Conservation (phyloP, 2,888 invertebrate species). For the Epistrophe grossulariae region DNA sequence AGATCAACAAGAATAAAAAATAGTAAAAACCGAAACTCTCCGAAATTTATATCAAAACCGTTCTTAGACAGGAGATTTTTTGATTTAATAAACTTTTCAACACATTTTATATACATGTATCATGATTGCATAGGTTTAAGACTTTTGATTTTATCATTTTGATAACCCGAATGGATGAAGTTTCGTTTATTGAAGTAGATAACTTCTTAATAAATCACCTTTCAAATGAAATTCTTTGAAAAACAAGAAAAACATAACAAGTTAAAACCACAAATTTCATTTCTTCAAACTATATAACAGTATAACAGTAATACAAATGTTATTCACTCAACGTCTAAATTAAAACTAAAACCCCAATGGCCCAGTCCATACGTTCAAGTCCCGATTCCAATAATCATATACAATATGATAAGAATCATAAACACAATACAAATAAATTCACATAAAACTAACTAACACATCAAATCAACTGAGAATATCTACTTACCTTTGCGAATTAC, state of each 20-base stretch:
- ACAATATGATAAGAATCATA: conserved; percentile 36
- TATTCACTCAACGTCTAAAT: conserved; percentile 40
- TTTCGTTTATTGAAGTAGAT: neutral
- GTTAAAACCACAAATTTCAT: conserved; percentile 24
- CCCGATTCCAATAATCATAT: neutral
- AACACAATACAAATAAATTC: conserved; percentile 17
- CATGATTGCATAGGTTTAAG: too few species aligned
- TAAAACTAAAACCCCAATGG: conserved; percentile 40
- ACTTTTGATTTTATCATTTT: too few species aligned
- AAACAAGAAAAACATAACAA: conserved; percentile 30
- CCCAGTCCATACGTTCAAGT: conserved; percentile 1
- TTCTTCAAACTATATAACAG: neutral
- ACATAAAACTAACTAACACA: conserved; percentile 10
- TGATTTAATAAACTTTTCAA: too few species aligned
- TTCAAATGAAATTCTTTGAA: conserved; percentile 20
- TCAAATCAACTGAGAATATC: conserved; percentile 15
- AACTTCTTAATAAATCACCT: conserved; percentile 29
- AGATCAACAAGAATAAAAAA: too few species aligned
- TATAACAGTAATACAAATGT: neutral
- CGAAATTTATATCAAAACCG: too few species aligned
- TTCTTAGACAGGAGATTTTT: too few species aligned
- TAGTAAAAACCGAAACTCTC: too few species aligned
- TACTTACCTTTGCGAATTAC: conserved; percentile 47
- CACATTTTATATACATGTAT: too few species aligned
- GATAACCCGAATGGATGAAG: neutral